These are phyloP conservation scores for Poeciliopsis turrubarensis DNA, from an alignment of 2,113 vertebrate genomes.

Conservation along the genomic window DNA sequence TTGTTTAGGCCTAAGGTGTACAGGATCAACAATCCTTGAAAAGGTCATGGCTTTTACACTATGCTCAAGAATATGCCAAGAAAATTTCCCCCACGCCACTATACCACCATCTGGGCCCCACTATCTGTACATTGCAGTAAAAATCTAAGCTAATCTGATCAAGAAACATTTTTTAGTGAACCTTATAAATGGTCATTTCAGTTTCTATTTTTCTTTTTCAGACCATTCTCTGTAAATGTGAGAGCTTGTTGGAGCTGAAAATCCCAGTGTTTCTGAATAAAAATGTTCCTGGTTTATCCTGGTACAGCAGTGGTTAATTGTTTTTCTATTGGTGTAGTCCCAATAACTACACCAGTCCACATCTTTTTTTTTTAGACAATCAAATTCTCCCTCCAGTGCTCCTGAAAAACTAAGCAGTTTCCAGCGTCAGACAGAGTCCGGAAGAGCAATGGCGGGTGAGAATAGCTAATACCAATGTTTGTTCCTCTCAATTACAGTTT, in stretches of 20 bases:
- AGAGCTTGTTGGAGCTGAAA: not conserved
- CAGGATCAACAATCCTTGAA: no score
- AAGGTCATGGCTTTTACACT: no score
- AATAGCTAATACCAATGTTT: conserved; percentile 81
- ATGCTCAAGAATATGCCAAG: no score
- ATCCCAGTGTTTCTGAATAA: no score
- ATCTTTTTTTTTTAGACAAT: conserved; percentile 32
- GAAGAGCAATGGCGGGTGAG: conserved; percentile 55
- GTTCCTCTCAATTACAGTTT: conserved; percentile 84
- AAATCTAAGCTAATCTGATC: no score
- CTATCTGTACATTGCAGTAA: no score
- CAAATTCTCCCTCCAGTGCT: conserved; percentile 39
- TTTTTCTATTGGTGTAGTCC: conserved; percentile 38
- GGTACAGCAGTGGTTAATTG: conserved; percentile 48
- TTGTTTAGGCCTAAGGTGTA: no score
- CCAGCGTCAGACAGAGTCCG: conserved; percentile 50
- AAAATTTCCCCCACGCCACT: no score
- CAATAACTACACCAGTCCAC: conserved; percentile 48
- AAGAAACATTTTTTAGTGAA: no score
- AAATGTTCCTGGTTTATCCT: conserved; percentile 27
- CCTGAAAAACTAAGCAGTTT: conserved; percentile 40
- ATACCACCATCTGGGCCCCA: no score
- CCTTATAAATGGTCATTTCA: no score
- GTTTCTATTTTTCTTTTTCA: not conserved
- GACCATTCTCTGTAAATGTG: not conserved